phyloP scores from a whole-genome alignment of 1,140 invertebrate genomes.

The Steinernema feltiae region DNA sequence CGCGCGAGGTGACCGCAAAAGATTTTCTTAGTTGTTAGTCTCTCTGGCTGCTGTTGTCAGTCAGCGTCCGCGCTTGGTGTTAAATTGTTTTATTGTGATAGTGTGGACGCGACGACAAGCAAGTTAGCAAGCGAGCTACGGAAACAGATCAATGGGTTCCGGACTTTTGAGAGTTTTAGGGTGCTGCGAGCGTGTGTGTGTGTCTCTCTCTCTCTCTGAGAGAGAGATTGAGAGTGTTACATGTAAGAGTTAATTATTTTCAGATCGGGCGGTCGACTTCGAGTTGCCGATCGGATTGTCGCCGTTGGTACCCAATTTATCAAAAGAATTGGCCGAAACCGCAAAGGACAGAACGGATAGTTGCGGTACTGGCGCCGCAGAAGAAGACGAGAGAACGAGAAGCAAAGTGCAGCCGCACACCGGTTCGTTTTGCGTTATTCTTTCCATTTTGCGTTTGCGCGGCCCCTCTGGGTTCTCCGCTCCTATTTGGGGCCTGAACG shows the following conservation, averaged over 20 bases:
- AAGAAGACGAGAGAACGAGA: background rate
- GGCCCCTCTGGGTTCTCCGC: background rate
- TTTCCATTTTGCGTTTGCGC: background rate
- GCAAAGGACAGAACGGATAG: background rate
- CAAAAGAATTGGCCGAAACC: background rate
- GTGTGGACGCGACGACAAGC: too few relatives aligned
- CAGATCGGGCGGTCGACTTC: slow-evolving; percentile 30
- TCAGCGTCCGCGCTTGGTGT: too few relatives aligned
- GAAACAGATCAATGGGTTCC: slow-evolving; percentile 22
- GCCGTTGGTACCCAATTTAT: slow-evolving; percentile 20
- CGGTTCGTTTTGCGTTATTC: slow-evolving; percentile 12
- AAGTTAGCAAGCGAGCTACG: too few relatives aligned
- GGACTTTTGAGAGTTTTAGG: background rate
- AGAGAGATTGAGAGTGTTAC: too few relatives aligned
- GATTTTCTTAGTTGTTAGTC: too few relatives aligned
- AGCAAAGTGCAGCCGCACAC: background rate
- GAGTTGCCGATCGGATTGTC: slow-evolving; percentile 24
- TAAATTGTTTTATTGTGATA: too few relatives aligned
- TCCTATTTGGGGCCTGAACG: background rate
- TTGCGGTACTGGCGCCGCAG: slow-evolving; percentile 4
- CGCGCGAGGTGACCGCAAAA: too few relatives aligned
- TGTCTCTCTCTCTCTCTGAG: background rate
- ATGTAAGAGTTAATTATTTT: slow-evolving; percentile 2
- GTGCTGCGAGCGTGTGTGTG: background rate
- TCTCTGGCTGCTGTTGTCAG: too few relatives aligned